phyloP scores from a whole-genome alignment of 2,797 vertebrate species.

The Aselliscus stoliczkanus region DNA sequence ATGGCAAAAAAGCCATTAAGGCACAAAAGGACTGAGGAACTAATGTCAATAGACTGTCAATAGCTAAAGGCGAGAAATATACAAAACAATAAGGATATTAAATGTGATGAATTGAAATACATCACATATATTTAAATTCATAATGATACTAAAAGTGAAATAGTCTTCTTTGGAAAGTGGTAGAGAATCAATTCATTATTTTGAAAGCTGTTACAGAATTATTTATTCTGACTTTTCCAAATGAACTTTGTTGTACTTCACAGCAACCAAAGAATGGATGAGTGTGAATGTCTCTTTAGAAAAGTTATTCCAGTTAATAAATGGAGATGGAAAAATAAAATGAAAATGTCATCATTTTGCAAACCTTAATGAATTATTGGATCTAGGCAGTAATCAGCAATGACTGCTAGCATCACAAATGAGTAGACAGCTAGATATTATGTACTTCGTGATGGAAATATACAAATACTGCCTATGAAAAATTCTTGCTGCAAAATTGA shows the following conservation, averaged over 20 bases:
- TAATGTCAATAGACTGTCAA: background rate
- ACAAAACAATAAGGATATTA: background rate
- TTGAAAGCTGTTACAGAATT: background rate
- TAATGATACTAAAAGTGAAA: background rate
- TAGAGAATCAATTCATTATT: background rate
- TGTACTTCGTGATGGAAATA: background rate
- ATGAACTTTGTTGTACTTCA: background rate
- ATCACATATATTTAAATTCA: background rate
- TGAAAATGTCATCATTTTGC: background rate
- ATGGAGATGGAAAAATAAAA: background rate
- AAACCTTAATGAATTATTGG: background rate
- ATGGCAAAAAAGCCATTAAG: background rate
- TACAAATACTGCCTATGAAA: background rate
- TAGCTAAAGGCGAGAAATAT: background rate
- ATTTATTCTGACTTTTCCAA: slow-evolving; percentile 2
- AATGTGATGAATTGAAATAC: background rate
- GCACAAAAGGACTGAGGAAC: background rate
- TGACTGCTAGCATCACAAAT: background rate
- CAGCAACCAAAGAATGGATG: background rate
- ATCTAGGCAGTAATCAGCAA: background rate
- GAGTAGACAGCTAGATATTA: background rate
- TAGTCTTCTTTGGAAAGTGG: background rate
- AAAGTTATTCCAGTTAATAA: background rate
- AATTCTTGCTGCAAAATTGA: background rate
- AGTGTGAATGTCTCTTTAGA: background rate